Conservation (phyloP, 2,888 invertebrate genomes). For the Drosophila neotestacea region DNA sequence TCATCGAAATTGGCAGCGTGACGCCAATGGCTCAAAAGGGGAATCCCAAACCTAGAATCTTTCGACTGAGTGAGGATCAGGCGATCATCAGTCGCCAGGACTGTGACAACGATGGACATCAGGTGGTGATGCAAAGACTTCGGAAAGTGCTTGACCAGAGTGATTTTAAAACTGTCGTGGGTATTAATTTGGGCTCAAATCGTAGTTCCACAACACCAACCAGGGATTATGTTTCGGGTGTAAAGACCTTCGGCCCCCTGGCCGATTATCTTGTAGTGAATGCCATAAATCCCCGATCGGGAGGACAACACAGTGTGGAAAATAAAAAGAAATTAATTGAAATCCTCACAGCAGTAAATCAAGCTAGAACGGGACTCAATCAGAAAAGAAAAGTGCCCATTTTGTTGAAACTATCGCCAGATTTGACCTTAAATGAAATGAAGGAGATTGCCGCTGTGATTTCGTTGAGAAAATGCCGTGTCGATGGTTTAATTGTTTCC, state of each 20-base stretch:
- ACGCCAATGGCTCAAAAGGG: constrained; percentile 97
- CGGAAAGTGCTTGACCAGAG: constrained; percentile 86
- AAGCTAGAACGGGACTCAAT: constrained; percentile 86
- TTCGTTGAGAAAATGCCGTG: constrained; percentile 87
- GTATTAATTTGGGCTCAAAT: constrained; percentile 98
- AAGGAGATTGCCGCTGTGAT: constrained; percentile 92
- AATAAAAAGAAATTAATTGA: constrained; percentile 90
- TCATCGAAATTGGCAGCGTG: constrained; percentile 97
- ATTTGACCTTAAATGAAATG: constrained; percentile 91
- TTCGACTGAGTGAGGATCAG: constrained; percentile 92
- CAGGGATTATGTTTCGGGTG: constrained; percentile 93
- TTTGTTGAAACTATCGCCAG: constrained; percentile 96
- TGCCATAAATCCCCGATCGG: constrained; percentile 97
- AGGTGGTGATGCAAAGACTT: constrained; percentile 90
- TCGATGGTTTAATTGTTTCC: constrained; percentile 97
- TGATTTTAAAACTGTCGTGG: constrained; percentile 89
- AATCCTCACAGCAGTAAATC: constrained; percentile 88
- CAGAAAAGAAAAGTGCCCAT: constrained; percentile 88
- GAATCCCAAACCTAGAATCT: constrained; percentile 96
- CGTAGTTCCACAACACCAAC: constrained; percentile 91
- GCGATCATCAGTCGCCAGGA: constrained; percentile 97
- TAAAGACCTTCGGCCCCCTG: constrained; percentile 91
- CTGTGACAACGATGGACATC: constrained; percentile 97
- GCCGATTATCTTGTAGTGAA: constrained; percentile 99
- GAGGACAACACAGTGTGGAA: constrained; percentile 94